phyloP scores from a whole-genome alignment of 2,113 vertebrate genomes.

The Ondatra zibethicus region DNA sequence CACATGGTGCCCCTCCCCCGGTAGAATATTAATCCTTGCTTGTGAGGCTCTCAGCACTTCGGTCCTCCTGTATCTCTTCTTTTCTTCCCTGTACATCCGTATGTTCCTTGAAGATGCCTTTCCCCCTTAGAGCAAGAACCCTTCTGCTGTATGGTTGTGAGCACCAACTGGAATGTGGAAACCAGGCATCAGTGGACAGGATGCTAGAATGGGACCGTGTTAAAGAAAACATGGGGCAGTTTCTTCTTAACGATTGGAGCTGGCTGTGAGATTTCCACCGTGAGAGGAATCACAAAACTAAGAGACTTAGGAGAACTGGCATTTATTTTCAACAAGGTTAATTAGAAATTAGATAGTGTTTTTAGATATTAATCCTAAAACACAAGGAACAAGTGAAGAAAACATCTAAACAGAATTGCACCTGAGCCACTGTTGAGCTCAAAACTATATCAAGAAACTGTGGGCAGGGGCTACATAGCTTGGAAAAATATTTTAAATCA shows the following conservation, averaged over 20 bases:
- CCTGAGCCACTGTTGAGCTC: not conserved
- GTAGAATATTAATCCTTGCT: not conserved
- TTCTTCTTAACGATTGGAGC: not conserved
- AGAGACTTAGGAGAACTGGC: not conserved
- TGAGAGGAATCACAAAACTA: not conserved
- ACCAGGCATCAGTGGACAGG: not conserved
- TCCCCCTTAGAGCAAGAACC: too few species aligned
- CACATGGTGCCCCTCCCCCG: not conserved
- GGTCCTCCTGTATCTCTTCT: not conserved
- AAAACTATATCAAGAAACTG: not conserved
- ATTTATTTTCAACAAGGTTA: not conserved
- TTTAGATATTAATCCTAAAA: not conserved
- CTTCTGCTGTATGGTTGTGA: not conserved
- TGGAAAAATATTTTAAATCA: not conserved
- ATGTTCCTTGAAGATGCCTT: not conserved
- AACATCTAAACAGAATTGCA: not conserved
- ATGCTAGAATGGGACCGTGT: not conserved
- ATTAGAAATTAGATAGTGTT: conserved; percentile 1
- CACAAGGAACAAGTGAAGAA: not conserved
- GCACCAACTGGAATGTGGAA: not conserved
- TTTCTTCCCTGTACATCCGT: not conserved
- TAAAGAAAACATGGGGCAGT: not conserved
- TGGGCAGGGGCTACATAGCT: not conserved
- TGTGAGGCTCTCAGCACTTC: not conserved
- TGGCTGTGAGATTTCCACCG: not conserved